Evolutionary conservation across 2,888 invertebrate species (phyloP).

Genomic region (Galerucella nymphaeae): DNA sequence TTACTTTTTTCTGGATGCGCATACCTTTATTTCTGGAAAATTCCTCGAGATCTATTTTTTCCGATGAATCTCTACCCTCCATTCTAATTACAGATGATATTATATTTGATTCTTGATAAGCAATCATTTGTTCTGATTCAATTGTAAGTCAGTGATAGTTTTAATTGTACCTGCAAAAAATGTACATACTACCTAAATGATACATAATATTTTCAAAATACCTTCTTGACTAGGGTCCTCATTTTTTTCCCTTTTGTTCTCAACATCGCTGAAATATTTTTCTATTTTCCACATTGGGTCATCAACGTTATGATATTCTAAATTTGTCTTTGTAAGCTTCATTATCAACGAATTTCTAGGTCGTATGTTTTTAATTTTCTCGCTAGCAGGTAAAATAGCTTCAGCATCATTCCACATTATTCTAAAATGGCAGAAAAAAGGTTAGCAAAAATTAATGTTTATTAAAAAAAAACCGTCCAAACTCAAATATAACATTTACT

Average conservation of each 20-base stretch:
- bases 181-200: background rate
- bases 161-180: background rate
- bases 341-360: no score
- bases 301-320: background rate
- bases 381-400: no score
- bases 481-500: background rate
- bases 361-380: no score
- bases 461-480: background rate
- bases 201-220: background rate
- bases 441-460: background rate
- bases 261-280: background rate
- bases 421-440: background rate
- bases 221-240: background rate
- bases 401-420: no score
- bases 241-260: background rate
- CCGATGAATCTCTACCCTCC: background rate
- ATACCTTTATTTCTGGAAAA: constrained; percentile 3
- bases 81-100: background rate
- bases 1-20: background rate
- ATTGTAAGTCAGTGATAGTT: background rate
- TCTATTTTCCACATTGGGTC: background rate
- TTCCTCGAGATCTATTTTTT: constrained; percentile 2
- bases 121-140: no score
- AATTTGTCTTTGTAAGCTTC: background rate
- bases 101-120: background rate